Evolutionary conservation across 1,140 invertebrate species (phyloP).

Genomic region (Heliconius hewitsoni): DNA sequence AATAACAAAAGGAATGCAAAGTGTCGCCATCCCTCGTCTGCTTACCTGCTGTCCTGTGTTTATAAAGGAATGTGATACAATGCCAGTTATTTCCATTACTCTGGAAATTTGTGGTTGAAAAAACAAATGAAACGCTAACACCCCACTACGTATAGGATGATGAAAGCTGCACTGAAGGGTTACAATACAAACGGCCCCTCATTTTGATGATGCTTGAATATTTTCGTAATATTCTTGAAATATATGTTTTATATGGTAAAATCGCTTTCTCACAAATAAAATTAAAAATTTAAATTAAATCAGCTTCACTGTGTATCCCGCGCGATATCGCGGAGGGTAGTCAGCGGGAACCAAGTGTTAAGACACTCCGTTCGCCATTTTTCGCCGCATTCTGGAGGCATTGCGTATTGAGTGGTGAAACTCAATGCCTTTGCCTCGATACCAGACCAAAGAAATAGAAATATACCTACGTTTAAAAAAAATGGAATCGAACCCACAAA

Average conservation of each 20-base stretch:
- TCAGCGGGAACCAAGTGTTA: no score
- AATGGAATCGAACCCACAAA: no score
- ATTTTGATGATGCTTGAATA: slow-evolving; percentile 20
- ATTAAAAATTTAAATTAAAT: neutral
- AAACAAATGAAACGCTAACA: slow-evolving; percentile 33
- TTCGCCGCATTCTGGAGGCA: no score
- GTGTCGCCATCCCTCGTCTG: slow-evolving; percentile 66
- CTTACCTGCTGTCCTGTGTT: slow-evolving; percentile 64
- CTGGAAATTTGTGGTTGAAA: slow-evolving; percentile 45
- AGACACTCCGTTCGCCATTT: no score
- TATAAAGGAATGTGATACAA: slow-evolving; percentile 76
- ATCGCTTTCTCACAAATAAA: neutral
- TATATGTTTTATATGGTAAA: neutral
- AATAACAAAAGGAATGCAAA: slow-evolving; percentile 71
- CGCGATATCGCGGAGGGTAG: no score
- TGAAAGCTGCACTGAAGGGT: slow-evolving; percentile 29
- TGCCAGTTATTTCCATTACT: slow-evolving; percentile 75
- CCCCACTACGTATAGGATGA: slow-evolving; percentile 26
- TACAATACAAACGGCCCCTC: slow-evolving; percentile 22
- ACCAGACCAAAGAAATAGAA: no score
- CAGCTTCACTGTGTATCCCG: no score
- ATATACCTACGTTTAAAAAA: no score
- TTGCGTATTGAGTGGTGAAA: no score
- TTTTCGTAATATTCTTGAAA: neutral
- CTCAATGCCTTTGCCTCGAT: no score